Conservation (phyloP, 2,888 invertebrate genomes). For the Limnephilus marmoratus region DNA sequence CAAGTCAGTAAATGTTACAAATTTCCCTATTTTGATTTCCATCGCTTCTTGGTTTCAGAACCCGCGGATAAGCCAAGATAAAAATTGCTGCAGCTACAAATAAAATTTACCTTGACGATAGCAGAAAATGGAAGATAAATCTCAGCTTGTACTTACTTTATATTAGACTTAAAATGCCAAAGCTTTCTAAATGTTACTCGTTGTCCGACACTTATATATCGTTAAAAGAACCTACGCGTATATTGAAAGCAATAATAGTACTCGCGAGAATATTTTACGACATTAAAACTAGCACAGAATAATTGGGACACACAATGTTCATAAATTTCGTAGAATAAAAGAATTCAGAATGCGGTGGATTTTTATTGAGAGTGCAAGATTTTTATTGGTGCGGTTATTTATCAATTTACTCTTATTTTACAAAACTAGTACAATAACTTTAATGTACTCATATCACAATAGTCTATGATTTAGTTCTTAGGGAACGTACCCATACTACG, state of each 20-base stretch:
- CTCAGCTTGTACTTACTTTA: neutral
- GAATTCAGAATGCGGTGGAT: neutral
- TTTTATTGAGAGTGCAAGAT: neutral
- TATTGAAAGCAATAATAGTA: neutral
- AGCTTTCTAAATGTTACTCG: neutral
- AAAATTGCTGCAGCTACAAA: neutral
- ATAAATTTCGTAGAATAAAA: neutral
- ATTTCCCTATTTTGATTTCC: neutral
- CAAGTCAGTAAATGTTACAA: neutral
- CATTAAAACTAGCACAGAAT: neutral
- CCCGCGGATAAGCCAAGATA: neutral
- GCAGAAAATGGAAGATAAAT: neutral
- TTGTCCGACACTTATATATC: neutral
- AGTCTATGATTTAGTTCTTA: no score
- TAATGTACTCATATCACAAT: no score
- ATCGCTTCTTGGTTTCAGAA: neutral
- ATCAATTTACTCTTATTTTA: no score
- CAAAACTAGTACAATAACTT: no score
- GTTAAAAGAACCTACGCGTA: neutral
- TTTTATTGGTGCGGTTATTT: no score
- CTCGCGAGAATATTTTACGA: neutral
- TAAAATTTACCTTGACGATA: neutral
- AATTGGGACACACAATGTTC: neutral
- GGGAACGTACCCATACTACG: no score
- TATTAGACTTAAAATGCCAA: neutral